A percentile compares a stretch with the other conserved stretches of the same genome.
Conservation (phyloP, 1,140 invertebrate species). For the Micrasema longulum region DNA sequence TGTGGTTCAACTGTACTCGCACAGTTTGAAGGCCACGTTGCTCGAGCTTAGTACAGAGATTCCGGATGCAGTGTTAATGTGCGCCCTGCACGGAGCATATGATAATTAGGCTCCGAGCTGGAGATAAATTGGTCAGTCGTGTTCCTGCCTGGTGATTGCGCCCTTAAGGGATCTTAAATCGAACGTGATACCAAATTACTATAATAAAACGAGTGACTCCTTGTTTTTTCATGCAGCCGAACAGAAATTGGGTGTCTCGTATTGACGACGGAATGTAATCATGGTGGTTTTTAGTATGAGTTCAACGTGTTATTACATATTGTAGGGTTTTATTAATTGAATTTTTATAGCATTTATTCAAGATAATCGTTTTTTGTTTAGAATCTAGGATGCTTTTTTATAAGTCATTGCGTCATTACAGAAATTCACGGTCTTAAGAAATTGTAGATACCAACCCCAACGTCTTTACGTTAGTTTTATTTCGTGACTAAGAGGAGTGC, state of each 20-base stretch:
- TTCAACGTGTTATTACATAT: no score
- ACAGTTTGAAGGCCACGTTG: not conserved
- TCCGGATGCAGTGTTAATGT: slow-evolving; percentile 20
- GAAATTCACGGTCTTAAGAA: no score
- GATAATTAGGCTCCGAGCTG: slow-evolving; percentile 23
- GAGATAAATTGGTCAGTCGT: slow-evolving; percentile 31
- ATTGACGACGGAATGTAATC: no score
- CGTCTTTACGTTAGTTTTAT: no score
- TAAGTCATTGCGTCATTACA: no score
- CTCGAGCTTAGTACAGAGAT: not conserved
- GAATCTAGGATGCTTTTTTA: no score
- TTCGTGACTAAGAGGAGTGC: no score
- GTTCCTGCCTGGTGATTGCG: not conserved
- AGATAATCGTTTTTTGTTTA: no score
- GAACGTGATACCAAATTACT: slow-evolving; percentile 6
- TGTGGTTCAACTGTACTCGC: not conserved
- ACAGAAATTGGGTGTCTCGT: not conserved
- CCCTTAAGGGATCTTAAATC: slow-evolving; percentile 1
- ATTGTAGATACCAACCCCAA: no score
- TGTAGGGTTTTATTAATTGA: no score
- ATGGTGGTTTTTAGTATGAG: no score
- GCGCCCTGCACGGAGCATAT: slow-evolving; percentile 17
- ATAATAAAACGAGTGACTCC: not conserved
- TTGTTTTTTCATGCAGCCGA: not conserved
- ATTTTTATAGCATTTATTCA: no score